Base-by-base conservation (phyloP, 2,888 invertebrate species). In the Apomyelois bistriatella region DNA sequence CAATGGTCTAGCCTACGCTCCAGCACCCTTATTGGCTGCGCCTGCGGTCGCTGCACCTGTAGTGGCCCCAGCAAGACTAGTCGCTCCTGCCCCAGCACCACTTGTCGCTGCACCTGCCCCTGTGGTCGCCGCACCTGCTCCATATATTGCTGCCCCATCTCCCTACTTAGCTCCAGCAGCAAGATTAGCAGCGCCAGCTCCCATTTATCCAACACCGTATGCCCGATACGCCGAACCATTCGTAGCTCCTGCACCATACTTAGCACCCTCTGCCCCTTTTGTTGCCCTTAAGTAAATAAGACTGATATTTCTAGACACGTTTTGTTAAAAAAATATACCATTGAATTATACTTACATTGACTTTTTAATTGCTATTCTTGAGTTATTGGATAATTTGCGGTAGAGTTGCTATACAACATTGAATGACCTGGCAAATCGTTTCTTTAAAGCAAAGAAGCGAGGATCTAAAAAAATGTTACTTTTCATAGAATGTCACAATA, bases 1-100 rank as follows among this genome's bases (percentile, higher is more conserved):
- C 81, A 93, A 94, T 64, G 80, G 82, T 1, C 47, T 76, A 17
- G 68, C 74, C 0, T 91, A 91, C 0, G 76, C 93, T 6, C 85
- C 92, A 6, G 86, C 92, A 4, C 88, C 87, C 9, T 59, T 83
- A 22, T 75, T 85, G 0, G 90, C 90, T 7, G 82, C 91, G 0
- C 81, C 88, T n/a, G n/a, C n/a, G n/a, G n/a, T n/a, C n/a, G n/a
- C n/a, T 7, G 82, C 91, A 0, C 81, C 88, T 58, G 82, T 89
- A 9, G 77, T 70, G 10, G 73, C 79, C 0, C 28, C 30, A 8
- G 65, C 73, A 12, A 64, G 70, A 9, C 61, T 62, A 4, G 61
- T 70, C 0, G 70, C 71, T n/a, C 46, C 46, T 5, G 46, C 46
- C 9, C 70, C 79, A 3, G 74, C 78, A 17, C 74, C 78, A 0